Evolutionary conservation across 2,113 vertebrate genomes (phyloP), one percentile per base, ranked within the genome.

Genomic region (Australoheros scitulus): DNA sequence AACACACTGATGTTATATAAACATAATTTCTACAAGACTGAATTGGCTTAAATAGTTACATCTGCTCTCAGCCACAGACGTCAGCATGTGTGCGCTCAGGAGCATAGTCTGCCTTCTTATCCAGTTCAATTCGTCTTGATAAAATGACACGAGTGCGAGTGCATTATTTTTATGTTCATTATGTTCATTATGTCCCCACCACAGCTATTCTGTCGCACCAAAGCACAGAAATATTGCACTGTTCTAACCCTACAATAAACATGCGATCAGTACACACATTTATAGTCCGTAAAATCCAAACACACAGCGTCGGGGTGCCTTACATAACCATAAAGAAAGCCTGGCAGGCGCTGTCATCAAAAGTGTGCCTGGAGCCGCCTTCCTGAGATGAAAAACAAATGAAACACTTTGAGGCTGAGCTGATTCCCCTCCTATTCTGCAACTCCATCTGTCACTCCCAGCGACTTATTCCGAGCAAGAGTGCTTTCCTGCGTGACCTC

Each of bases 361-460:
- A 89, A 84, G 70, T 84, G 87, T 55, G 84, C 79, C 65, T 86
- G 83, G 83, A 86, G 87, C 87, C 43, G 41, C 83, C 88, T 90
- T 77, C 80, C 74, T n/a, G 68, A 88, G 83, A 93, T 92, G 85
- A 91, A 89, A 94, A 93, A 92, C 90, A 92, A 94, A 93, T 92
- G 90, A 88, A 91, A 86, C 90, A 87, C 89, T 92, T 91, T 92
- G 88, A 92, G 89, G 87, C 88, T 80, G 84, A 91, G 90, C 83
- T 75, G 91, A 85, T 84, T 89, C 85, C 82, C 87, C 84, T 83
- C 89, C 85, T 86, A 32, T 80, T 77, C 87, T 81, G 47, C 80
- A 58, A 65, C 90, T 92, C 93, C 92, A 92, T 94, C 94, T 94
- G 93, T 94, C 92, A 92, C 88, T 92, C 89, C 70, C 84, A 61